A percentile compares a stretch with the other conserved stretches of the same genome.
Conservation (phyloP, 35 echinoderm and acorn worm genomes). For the Patiria miniata region DNA sequence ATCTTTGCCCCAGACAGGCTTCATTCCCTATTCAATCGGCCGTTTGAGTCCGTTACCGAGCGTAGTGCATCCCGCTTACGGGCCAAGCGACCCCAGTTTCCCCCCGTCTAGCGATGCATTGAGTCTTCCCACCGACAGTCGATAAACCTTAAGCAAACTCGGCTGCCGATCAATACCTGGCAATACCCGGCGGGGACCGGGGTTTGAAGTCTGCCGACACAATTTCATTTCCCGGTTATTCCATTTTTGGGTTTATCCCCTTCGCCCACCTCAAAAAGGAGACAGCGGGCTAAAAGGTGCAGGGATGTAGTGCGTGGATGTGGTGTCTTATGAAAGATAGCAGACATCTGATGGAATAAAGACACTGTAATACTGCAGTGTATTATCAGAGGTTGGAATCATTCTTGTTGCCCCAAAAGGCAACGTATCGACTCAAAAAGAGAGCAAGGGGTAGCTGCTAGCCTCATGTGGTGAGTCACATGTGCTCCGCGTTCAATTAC, state of each 20-base stretch:
- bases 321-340: no score
- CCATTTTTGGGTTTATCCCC: neutral
- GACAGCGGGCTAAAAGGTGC: slow-evolving; percentile 20
- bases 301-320: neutral
- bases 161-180: slow-evolving; percentile 3
- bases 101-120: neutral
- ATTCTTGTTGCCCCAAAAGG: neutral
- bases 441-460: neutral
- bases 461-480: neutral
- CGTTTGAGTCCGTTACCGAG: neutral
- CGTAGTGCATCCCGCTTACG: neutral
- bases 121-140: neutral
- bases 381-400: neutral
- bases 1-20: neutral
- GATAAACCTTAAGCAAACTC: slow-evolving; percentile 25
- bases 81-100: neutral
- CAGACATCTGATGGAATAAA: neutral
- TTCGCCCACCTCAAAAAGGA: neutral
- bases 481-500: neutral
- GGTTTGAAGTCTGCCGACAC: slow-evolving; percentile 24
- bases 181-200: neutral
- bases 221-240: slow-evolving; percentile 29
- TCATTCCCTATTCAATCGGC: no score
- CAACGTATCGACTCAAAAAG: neutral
- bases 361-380: neutral